Percentiles rank a stretch among this genome's conserved stretches.
phyloP scores from a whole-genome alignment of 2,888 invertebrate species.

The Erannis defoliaria region DNA sequence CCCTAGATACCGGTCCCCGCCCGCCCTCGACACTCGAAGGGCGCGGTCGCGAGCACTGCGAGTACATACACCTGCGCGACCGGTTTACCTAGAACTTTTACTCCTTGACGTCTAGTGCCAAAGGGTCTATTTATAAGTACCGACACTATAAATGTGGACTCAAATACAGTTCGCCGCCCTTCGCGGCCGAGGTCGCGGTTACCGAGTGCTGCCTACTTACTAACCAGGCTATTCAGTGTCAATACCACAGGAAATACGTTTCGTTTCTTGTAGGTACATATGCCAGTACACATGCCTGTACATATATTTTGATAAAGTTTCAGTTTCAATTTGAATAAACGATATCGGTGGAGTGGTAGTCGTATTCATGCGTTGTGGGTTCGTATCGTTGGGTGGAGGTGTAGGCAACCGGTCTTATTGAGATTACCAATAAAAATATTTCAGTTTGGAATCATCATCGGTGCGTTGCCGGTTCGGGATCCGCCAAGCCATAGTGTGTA shows the following conservation, averaged over 20 bases:
- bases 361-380: too few species aligned
- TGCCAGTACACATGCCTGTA: too few species aligned
- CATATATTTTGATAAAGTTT: too few species aligned
- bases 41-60: slow-evolving; percentile 29
- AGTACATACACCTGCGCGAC: not conserved
- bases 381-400: too few species aligned
- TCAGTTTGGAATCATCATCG: too few species aligned
- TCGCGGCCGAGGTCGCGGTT: slow-evolving; percentile 27
- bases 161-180: slow-evolving; percentile 21
- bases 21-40: slow-evolving; percentile 39
- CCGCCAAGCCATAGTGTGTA: too few species aligned
- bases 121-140: not conserved
- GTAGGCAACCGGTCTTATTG: too few species aligned
- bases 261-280: too few species aligned
- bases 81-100: not conserved
- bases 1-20: slow-evolving; percentile 37
- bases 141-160: not conserved
- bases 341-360: too few species aligned
- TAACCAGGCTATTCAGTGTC: not conserved
- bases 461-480: too few species aligned
- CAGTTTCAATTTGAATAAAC: too few species aligned
- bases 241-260: slow-evolving; percentile 3
- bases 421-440: too few species aligned
- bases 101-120: not conserved
- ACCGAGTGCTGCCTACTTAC: not conserved